Evolutionary conservation across 1,140 invertebrate species (phyloP), one percentile per base, ranked within the genome.

Genomic region (Hyles euphorbiae): DNA sequence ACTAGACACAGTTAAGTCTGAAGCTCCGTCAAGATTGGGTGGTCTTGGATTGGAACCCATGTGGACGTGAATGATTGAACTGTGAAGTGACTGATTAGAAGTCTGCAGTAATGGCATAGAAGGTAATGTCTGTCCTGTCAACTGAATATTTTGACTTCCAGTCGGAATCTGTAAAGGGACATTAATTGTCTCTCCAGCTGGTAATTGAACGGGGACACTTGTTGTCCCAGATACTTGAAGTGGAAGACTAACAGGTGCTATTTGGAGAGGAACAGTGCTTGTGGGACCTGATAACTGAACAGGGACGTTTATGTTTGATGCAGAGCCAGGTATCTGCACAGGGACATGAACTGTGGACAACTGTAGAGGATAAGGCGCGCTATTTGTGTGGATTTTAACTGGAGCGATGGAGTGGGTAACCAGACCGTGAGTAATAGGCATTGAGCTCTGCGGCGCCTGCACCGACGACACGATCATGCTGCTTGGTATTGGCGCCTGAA

Each of bases 381-480:
- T 82, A 57, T 72, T 86, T 57, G 82, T 56, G 56, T 88, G 86
- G 56, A 87, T 78, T 70, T 88, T 88, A 45, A 86, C 76, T 62
- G 86, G 83, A 53, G 86, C 82, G 55, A 88, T 73, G 48, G 86
- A 85, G 59, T 87, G 83, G 34, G 86, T 87, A 34, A 87, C 76
- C 65, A 87, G 72, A 69, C 74, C 82, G 58, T 87, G 83, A 56
- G 81, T 79, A 9, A 87, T 78, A 56, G 84, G 78, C 70, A 87
- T 79, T 47, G 83, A 82, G 80, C 77, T 86, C 74, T 87, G 86
- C 52, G 83, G 77, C 63, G 80, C 78, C 63, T 84, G 83, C 76
- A 88, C 76, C 60, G 86, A 87, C 61, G 86, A 82, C 66, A 88
- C 81, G 69, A 88, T 83, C 86, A 88, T 87, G 70, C 86, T 85